A percentile compares a stretch with the other conserved stretches of the same genome.
Conservation (phyloP, 35 echinoderm and acorn worm species). For the Anneissia japonica region DNA sequence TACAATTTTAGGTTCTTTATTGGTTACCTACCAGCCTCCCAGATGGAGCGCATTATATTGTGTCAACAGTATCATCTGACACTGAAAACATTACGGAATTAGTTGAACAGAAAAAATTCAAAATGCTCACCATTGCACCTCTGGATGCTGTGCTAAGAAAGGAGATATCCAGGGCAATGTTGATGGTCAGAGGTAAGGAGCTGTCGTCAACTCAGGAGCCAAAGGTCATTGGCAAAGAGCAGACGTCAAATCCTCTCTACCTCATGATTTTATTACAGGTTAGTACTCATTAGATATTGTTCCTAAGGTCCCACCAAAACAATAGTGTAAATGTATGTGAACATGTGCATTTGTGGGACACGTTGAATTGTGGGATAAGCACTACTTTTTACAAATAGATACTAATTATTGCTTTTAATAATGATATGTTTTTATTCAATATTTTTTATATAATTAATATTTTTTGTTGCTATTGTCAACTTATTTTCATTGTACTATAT, state of each 20-base stretch:
- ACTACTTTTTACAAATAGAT: no score
- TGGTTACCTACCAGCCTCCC: conserved; percentile 49
- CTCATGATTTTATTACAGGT: conserved; percentile 63
- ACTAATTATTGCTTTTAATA: no score
- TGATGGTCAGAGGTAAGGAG: conserved; percentile 66
- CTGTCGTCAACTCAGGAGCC: conserved; percentile 34
- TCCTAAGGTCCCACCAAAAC: no score
- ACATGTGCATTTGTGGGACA: no score
- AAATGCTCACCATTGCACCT: conserved; percentile 17
- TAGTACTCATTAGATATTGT: no score
- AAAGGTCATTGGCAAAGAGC: conserved; percentile 30
- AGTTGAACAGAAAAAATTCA: conserved; percentile 16
- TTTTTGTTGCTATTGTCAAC: no score
- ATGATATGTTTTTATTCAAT: no score
- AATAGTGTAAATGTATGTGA: no score
- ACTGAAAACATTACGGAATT: conserved; percentile 40
- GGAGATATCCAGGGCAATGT: conserved; percentile 34
- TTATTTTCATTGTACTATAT: no score
- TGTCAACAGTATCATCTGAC: conserved; percentile 26
- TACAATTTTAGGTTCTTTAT: conserved; percentile 34
- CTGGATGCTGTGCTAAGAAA: conserved; percentile 26
- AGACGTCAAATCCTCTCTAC: conserved; percentile 58
- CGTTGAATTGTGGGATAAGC: no score
- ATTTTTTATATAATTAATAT: no score
- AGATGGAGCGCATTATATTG: conserved; percentile 12